phyloP scores from a whole-genome alignment of 2,113 vertebrate species.

The Notarius lentiginosus region DNA sequence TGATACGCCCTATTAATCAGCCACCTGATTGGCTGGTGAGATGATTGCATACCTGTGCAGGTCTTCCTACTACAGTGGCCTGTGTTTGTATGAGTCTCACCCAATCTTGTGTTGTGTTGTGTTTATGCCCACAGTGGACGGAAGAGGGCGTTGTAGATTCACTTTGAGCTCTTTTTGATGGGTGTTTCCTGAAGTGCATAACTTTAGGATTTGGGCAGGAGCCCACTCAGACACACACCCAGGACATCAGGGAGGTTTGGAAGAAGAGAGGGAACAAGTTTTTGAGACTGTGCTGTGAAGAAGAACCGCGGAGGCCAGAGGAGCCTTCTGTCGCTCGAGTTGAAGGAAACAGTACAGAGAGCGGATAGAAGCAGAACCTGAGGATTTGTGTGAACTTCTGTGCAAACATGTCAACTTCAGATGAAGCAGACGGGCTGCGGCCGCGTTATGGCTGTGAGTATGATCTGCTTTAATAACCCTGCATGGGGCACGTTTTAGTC shows the following conservation, averaged over 20 bases:
- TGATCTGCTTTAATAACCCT: background rate
- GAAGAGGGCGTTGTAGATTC: conserved; percentile 62
- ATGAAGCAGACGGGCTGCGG: conserved; percentile 73
- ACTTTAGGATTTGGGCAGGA: conserved; percentile 68
- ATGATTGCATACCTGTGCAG: too few relatives aligned
- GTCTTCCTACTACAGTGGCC: too few relatives aligned
- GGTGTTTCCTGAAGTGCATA: conserved; percentile 72
- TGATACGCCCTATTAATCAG: too few relatives aligned
- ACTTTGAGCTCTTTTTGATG: conserved; percentile 31
- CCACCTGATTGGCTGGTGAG: too few relatives aligned
- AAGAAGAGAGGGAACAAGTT: conserved; percentile 51
- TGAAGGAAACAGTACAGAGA: conserved; percentile 18
- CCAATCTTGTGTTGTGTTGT: background rate
- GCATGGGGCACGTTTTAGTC: too few relatives aligned
- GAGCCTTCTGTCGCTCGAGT: conserved; percentile 53
- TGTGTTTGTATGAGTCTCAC: background rate
- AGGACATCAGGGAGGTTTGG: conserved; percentile 73
- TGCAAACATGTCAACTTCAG: conserved; percentile 74
- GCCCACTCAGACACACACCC: conserved; percentile 66
- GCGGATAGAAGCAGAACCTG: conserved; percentile 28
- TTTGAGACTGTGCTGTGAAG: conserved; percentile 48
- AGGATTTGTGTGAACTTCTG: conserved; percentile 45
- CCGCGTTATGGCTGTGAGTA: conserved; percentile 79
- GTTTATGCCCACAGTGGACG: conserved; percentile 18
- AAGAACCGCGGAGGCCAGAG: conserved; percentile 57